Conservation (phyloP, 2,888 invertebrate species). For the Ectemnius continuus region DNA sequence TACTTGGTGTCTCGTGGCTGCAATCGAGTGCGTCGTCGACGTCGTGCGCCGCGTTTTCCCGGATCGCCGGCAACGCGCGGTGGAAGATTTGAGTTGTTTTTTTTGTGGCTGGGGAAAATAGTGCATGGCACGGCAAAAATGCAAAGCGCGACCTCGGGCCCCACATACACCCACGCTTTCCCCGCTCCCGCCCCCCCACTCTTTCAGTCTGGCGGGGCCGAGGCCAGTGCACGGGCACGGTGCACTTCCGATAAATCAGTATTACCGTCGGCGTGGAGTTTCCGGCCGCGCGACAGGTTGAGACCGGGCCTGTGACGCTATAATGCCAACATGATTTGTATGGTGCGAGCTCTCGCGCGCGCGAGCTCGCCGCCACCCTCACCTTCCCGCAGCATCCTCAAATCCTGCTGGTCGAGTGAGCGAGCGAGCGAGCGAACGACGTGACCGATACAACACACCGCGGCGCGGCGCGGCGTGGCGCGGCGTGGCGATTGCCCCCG, state of each 20-base stretch:
- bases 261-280: constrained; percentile 74
- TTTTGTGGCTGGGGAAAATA: constrained; percentile 40
- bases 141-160: constrained; percentile 12
- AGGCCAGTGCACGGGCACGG: constrained; percentile 32
- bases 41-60: no score
- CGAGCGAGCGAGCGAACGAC: constrained; percentile 32
- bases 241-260: constrained; percentile 75
- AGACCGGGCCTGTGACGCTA: constrained; percentile 74
- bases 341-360: constrained; percentile 58
- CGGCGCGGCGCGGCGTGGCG: constrained; percentile 55
- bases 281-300: constrained; percentile 73
- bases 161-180: constrained; percentile 34
- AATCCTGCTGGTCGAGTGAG: constrained; percentile 57
- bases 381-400: constrained; percentile 31
- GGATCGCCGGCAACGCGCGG: no score
- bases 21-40: no score
- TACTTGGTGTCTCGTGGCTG: no score
- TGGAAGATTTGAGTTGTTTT: no score
- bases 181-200: no score
- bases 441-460: constrained; percentile 49
- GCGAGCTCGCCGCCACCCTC: constrained; percentile 26
- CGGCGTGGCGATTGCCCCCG: constrained; percentile 47
- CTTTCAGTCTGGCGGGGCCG: constrained; percentile 10
- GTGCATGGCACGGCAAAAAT: constrained; percentile 19
- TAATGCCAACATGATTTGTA: constrained; percentile 78